phyloP scores from a whole-genome alignment of 2,113 vertebrate species.

The Burhinus bistriatus region DNA sequence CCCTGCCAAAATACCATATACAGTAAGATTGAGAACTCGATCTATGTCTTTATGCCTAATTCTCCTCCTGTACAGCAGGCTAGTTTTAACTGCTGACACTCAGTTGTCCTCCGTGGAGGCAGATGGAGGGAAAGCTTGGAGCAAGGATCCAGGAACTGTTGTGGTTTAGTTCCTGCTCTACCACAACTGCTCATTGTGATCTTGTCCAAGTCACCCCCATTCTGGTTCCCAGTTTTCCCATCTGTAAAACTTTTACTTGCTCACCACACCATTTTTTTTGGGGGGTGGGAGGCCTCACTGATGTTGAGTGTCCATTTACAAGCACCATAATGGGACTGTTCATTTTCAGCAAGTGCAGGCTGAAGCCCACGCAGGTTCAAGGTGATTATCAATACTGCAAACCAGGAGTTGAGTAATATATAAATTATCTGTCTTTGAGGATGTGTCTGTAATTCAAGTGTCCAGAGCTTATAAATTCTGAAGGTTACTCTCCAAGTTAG shows the following conservation, averaged over 20 bases:
- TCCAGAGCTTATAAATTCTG: background rate
- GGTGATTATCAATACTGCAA: background rate
- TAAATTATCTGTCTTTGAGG: background rate
- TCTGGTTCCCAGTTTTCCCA: background rate
- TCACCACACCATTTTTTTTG: background rate
- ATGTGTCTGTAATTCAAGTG: background rate
- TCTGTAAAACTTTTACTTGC: background rate
- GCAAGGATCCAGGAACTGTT: background rate
- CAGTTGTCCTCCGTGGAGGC: background rate
- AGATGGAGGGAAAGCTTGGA: background rate
- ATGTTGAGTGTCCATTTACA: too few species aligned
- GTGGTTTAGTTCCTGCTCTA: background rate
- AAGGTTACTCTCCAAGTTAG: background rate
- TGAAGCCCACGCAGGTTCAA: background rate
- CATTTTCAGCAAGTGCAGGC: background rate
- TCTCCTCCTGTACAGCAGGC: background rate
- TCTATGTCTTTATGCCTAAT: background rate
- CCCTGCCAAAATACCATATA: background rate
- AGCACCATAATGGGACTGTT: background rate
- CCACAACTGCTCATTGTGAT: background rate
- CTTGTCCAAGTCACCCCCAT: background rate
- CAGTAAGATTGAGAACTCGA: background rate
- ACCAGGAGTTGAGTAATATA: background rate
- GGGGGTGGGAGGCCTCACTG: fast-evolving
- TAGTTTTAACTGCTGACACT: background rate